These are phyloP conservation scores for Ceraclea dissimilis DNA, from an alignment of 2,888 invertebrate genomes.

Conservation along the genomic window DNA sequence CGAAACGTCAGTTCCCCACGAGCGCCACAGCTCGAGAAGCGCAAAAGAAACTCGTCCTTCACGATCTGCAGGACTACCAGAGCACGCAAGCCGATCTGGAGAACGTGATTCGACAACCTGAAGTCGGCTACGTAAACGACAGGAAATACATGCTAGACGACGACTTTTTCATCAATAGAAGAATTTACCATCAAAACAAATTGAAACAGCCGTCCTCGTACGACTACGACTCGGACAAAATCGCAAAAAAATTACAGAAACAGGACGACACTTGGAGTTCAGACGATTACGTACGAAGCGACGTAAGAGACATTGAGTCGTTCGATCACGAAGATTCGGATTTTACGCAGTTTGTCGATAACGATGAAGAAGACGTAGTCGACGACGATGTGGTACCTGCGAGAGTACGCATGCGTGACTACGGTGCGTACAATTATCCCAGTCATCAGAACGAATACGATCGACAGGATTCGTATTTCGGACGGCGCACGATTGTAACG, in stretches of 20 bases:
- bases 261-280: not conserved
- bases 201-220: constrained; percentile 3
- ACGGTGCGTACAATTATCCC: not conserved
- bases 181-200: constrained; percentile 23
- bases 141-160: constrained; percentile 19
- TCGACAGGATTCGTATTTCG: not conserved
- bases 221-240: constrained; percentile 15
- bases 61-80: constrained; percentile 18
- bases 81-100: constrained; percentile 8
- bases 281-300: constrained; percentile 4
- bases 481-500: not conserved
- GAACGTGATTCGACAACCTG: not conserved
- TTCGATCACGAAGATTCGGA: constrained; percentile 15
- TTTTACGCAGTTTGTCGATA: constrained; percentile 15
- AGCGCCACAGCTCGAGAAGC: not conserved
- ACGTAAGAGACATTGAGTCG: constrained; percentile 7
- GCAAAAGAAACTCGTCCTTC: constrained; percentile 6
- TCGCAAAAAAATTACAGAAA: constrained; percentile 7
- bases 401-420: not conserved
- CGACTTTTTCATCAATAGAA: constrained; percentile 20
- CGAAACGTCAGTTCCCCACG: constrained; percentile 17
- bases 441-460: not conserved
- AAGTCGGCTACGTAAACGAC: constrained; percentile 16
- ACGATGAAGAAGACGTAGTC: constrained; percentile 20
- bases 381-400: constrained; percentile 9